Evolutionary conservation across 1,140 invertebrate genomes (phyloP).

Genomic region (Dryas iulia): DNA sequence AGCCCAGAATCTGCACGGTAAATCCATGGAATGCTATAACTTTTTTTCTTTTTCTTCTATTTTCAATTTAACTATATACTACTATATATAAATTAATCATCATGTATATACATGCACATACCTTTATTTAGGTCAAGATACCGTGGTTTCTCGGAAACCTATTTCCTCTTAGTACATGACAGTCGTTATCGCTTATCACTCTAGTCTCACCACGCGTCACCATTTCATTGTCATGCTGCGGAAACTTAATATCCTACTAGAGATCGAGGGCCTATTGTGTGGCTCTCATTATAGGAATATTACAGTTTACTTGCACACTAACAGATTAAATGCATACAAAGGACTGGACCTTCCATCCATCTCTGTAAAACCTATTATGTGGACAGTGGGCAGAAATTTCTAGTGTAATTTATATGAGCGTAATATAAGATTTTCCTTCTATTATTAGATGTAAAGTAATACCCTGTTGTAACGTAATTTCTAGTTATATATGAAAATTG

Average conservation of each 20-base stretch:
- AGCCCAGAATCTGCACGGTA: too few species aligned
- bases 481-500: too few species aligned
- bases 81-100: too few species aligned
- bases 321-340: constrained; percentile 49
- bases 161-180: too few species aligned
- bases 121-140: neutral
- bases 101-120: too few species aligned
- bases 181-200: neutral
- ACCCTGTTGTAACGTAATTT: too few species aligned
- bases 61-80: too few species aligned
- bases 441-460: too few species aligned
- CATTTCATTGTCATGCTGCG: constrained; percentile 38
- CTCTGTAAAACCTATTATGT: constrained; percentile 4
- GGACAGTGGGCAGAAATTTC: neutral
- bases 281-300: constrained; percentile 36
- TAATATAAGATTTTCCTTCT: neutral
- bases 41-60: too few species aligned
- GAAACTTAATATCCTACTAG: constrained; percentile 40
- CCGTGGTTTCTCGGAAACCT: too few species aligned
- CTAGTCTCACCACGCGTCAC: constrained; percentile 8
- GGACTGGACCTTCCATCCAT: constrained; percentile 25
- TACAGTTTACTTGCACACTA: constrained; percentile 35
- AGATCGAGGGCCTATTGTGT: constrained; percentile 45
- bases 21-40: too few species aligned
- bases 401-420: neutral